Evolutionary conservation across 1,140 invertebrate genomes (phyloP).

Genomic region (Meloidogyne hapla): DNA sequence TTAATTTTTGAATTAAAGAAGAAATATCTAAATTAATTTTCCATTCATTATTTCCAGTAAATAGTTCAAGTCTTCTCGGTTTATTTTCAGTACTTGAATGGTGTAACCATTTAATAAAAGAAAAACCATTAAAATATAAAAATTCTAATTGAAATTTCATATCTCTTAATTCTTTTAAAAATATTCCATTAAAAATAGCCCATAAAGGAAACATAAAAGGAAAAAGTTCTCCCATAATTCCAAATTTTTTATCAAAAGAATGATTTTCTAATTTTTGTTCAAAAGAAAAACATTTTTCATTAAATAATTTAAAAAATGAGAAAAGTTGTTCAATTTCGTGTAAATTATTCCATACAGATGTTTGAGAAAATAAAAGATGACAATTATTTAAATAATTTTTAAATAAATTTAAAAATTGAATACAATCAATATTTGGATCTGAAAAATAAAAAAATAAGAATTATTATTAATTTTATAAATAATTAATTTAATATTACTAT

Average conservation of each 20-base stretch:
- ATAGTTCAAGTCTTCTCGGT: conserved; percentile 5
- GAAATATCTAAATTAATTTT: background rate
- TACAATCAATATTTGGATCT: background rate
- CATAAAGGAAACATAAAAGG: conserved; percentile 6
- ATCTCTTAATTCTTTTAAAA: background rate
- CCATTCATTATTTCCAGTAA: background rate
- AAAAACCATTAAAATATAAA: background rate
- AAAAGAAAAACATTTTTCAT: conserved; percentile 3
- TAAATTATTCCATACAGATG: conserved; percentile 11
- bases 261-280: background rate
- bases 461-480: no score
- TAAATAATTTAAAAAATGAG: background rate
- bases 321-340: conserved; percentile 10
- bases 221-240: background rate
- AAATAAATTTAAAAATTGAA: conserved; percentile 10
- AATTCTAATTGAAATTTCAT: background rate
- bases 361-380: background rate
- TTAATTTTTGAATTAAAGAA: background rate
- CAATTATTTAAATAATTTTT: conserved; percentile 11
- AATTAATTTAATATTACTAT: no score
- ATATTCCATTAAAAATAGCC: conserved; percentile 12
- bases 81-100: background rate
- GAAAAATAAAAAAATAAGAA: background rate
- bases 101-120: background rate
- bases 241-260: background rate